Evolutionary conservation across 2,888 invertebrate genomes (phyloP).

Genomic region (Ametastegia equiseti): DNA sequence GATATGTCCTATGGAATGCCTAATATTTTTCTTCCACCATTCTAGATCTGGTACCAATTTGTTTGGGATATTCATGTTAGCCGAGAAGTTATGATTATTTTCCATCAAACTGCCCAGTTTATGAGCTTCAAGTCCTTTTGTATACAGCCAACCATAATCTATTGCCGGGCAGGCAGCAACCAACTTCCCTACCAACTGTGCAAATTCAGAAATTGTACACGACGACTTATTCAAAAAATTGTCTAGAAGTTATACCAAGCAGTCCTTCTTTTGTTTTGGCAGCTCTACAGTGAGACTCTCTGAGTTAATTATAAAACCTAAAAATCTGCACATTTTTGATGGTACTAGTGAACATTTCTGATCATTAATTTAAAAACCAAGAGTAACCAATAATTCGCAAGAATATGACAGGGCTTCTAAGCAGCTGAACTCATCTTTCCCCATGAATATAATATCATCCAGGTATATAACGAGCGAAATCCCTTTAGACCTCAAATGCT

Average conservation of each 20-base stretch:
- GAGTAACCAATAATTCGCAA: background rate
- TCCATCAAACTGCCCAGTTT: slow-evolving; percentile 8
- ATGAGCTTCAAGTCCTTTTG: background rate
- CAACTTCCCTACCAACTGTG: slow-evolving; percentile 8
- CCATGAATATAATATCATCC: background rate
- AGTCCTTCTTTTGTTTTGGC: background rate
- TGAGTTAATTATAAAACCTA: background rate
- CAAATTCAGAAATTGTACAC: background rate
- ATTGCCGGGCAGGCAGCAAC: slow-evolving; percentile 3
- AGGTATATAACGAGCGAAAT: background rate
- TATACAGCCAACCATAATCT: background rate
- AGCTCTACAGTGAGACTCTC: background rate
- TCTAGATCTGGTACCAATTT: background rate
- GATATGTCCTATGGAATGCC: background rate
- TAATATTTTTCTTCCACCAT: background rate
- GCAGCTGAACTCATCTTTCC: background rate
- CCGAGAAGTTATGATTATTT: background rate
- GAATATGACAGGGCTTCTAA: background rate
- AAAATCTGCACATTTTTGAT: background rate
- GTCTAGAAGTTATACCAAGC: background rate
- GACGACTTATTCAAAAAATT: background rate
- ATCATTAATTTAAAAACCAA: background rate
- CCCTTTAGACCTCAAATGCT: slow-evolving; percentile 36
- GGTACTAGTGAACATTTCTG: background rate
- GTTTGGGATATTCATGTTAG: background rate